Evolutionary conservation across 2,888 invertebrate species (phyloP).

Genomic region (Helicoverpa assulta): DNA sequence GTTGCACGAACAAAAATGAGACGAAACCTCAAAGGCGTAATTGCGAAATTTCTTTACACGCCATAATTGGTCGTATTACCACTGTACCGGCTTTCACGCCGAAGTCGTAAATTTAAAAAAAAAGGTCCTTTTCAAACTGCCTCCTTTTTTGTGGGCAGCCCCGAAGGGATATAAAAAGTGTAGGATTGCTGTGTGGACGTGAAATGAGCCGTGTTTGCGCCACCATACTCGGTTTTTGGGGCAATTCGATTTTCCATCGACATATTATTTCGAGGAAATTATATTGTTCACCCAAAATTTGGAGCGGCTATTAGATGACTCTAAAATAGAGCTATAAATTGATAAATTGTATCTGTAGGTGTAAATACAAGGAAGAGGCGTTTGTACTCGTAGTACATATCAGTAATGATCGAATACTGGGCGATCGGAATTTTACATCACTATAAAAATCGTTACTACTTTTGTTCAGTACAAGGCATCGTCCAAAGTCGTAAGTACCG

Average conservation of each 20-base stretch:
- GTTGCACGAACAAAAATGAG: constrained; percentile 71
- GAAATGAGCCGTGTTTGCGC: constrained; percentile 54
- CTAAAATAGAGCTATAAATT: background rate
- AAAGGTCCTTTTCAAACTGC: constrained; percentile 76
- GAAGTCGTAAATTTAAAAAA: constrained; percentile 79
- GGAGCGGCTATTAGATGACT: constrained; percentile 19
- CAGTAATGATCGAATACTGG: background rate
- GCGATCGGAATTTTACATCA: constrained; percentile 14
- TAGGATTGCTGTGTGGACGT: constrained; percentile 65
- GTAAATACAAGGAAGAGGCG: constrained; percentile 28
- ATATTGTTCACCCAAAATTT: constrained; percentile 38
- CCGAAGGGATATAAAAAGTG: constrained; percentile 70
- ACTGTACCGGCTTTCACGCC: constrained; percentile 75
- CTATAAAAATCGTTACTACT: constrained; percentile 13
- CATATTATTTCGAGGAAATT: constrained; percentile 41
- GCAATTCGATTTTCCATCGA: constrained; percentile 58
- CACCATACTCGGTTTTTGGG: constrained; percentile 59
- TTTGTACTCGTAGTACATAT: background rate
- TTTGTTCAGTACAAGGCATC: constrained; percentile 19
- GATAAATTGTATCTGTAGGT: constrained; percentile 21
- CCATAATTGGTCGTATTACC: constrained; percentile 76
- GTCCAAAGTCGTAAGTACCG: constrained; percentile 8
- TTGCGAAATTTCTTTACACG: constrained; percentile 78
- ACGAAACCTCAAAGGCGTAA: constrained; percentile 72
- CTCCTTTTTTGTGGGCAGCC: constrained; percentile 75